Evolutionary conservation across 2,888 invertebrate genomes (phyloP), one percentile per base, ranked within the genome.

Genomic region (Leptogaster cylindrica): DNA sequence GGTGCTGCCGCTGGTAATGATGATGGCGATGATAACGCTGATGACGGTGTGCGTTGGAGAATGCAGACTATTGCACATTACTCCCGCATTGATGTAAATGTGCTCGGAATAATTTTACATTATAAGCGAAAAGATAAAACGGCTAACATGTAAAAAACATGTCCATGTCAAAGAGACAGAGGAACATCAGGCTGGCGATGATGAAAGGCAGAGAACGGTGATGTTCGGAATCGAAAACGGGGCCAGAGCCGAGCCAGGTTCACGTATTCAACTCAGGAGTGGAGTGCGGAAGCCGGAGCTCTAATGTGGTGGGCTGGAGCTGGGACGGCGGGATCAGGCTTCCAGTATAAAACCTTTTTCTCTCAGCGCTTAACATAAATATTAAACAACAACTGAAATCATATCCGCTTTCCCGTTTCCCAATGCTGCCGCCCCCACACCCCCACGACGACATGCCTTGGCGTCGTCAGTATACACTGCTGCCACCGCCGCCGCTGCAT

Each of bases 61-160:
- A n/a, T 6, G 46, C 25, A 7, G 46, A 6, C n/a, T 18, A 25
- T 20, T 46, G 46, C 20, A 20, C 25, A 44, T 44, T 28, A 28
- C 44, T 28, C 28, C 44, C 44, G 44, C 61, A 44, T 61, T 44
- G 61, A 61, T 61, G 61, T 61, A 61, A 61, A 61, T 61, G 28
- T 44, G 28, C 61, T 44, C 36, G 5, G 61, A 61, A 61, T 61
- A 61, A 61, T 44, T 61, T 61, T 61, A 61, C 61, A 61, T 44
- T 61, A 27, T 61, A 61, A 44, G 2, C 5, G n/a, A 58, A 61
- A 27, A 18, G 18, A 61, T 28, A 58, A 61, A 20, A 16, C 36
- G 27, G 16, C 27, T 10, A 61, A 61, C 41, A 61, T 44, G 44
- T 44, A 44, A 61, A 61, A 61, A 61, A 44, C 41, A 61, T 44